A percentile compares a stretch with the other conserved stretches of the same genome.
Evolutionary conservation across 2,888 invertebrate species (phyloP).

Genomic region (Sphecodes monilicornis): DNA sequence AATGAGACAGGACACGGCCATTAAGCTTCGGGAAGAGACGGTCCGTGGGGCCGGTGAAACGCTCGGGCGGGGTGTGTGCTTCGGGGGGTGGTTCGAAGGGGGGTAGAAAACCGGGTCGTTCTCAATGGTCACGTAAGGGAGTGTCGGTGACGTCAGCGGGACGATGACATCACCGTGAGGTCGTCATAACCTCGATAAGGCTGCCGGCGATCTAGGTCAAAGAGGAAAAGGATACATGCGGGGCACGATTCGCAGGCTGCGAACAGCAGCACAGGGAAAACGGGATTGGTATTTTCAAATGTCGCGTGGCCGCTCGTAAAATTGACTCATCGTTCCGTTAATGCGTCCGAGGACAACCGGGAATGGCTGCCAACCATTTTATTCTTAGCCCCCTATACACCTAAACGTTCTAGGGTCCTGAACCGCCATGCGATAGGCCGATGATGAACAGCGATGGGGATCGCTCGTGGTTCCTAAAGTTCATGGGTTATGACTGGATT

Average conservation of each 20-base stretch:
- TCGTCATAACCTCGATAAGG: constrained; percentile 72
- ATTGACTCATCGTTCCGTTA: constrained; percentile 43
- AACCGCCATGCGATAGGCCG: neutral
- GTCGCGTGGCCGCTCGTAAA: constrained; percentile 38
- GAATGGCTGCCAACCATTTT: constrained; percentile 15
- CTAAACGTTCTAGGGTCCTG: neutral
- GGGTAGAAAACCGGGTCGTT: constrained; percentile 68
- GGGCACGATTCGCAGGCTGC: neutral
- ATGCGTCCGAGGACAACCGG: neutral
- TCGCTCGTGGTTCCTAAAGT: neutral
- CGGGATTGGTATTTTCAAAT: constrained; percentile 39
- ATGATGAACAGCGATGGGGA: neutral
- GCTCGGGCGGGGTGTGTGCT: constrained; percentile 28
- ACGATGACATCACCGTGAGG: constrained; percentile 76
- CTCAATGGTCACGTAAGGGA: constrained; percentile 78
- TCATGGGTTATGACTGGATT: neutral
- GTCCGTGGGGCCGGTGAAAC: constrained; percentile 30
- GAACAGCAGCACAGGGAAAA: neutral
- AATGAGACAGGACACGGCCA: constrained; percentile 79
- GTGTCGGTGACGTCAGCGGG: constrained; percentile 75
- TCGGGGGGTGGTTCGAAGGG: constrained; percentile 62
- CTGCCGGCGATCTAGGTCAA: constrained; percentile 49
- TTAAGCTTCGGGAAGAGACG: constrained; percentile 76
- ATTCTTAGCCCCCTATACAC: neutral
- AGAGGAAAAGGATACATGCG: constrained; percentile 35